Evolutionary conservation across 1,140 invertebrate species (phyloP), one percentile per base, ranked within the genome.

Genomic region (Drosophila neocordata): DNA sequence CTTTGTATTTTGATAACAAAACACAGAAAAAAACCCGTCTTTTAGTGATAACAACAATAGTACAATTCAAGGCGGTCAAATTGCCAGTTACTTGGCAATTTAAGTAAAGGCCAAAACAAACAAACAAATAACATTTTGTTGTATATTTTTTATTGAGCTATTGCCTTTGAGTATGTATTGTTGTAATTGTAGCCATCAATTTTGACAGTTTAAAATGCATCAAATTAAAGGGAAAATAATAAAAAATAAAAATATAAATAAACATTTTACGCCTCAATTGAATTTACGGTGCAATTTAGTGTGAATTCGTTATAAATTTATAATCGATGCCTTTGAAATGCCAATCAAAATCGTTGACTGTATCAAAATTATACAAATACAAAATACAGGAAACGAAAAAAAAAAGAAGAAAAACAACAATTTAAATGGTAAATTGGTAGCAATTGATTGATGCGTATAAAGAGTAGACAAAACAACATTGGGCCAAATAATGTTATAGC

Each of bases 211-310:
- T 11, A 34, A 37, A 11, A 2, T 20, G 22, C 27, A 31, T 31
- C 6, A 31, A 31, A 31, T 31, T 31, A 31, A 31, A 6, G 56
- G 13, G 41, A 24, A 24, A 24, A 24, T 2, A 24, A 24, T 24
- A 4, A 4, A 24, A 24, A 24, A 24, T 24, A 38, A 60, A 60
- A 67, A 65, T 77, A 77, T 58, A 65, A 78, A 72, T 78, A 48
- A 82, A 75, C 82, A 75, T 83, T 87, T 87, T 87, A 68, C 79
- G 79, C 59, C 41, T 68, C 57, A 57, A 83, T 73, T 82, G 75
- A 75, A 87, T 72, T 82, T 67, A 71, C 81, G 70, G 61, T 66
- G 79, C 73, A 79, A 83, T 79, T 69, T 76, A 55, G 63, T 65
- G 44, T 65, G 73, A 65, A 57, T 65, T 70, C 37, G 70, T 51